A percentile compares a stretch with the other conserved stretches of the same genome.
Conservation (phyloP, 2,888 invertebrate genomes). For the Microchrysa polita region DNA sequence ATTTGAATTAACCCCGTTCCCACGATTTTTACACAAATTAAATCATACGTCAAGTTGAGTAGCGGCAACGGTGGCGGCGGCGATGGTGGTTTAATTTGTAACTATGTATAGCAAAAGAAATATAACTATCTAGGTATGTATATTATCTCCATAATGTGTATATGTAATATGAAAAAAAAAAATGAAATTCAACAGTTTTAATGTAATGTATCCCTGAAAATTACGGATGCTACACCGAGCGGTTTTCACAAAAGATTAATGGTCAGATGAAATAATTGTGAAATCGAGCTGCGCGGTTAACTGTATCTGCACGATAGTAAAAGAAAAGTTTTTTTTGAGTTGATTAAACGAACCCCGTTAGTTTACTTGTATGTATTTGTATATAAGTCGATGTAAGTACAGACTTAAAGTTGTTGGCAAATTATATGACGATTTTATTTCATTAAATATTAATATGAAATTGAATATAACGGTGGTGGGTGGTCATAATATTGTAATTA, state of each 20-base stretch:
- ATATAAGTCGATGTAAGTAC: neutral
- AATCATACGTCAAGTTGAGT: slow-evolving; percentile 47
- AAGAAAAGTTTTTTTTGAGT: neutral
- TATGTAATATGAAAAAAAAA: slow-evolving; percentile 39
- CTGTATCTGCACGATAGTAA: slow-evolving; percentile 22
- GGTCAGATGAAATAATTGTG: slow-evolving; percentile 37
- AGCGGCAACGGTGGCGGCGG: too few species aligned
- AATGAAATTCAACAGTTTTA: slow-evolving; percentile 12
- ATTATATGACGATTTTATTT: slow-evolving; percentile 26
- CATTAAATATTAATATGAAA: neutral
- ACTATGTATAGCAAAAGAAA: neutral
- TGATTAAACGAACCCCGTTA: slow-evolving; percentile 24
- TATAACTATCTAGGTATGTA: too few species aligned
- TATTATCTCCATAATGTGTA: slow-evolving; percentile 30
- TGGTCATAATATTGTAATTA: too few species aligned
- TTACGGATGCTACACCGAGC: slow-evolving; percentile 20
- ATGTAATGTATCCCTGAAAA: slow-evolving; percentile 31
- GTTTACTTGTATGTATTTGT: neutral
- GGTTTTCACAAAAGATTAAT: slow-evolving; percentile 24
- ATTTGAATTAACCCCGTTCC: slow-evolving; percentile 50
- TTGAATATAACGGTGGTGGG: too few species aligned
- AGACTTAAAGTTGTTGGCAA: neutral
- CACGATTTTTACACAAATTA: slow-evolving; percentile 52
- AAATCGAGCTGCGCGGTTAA: slow-evolving; percentile 35
- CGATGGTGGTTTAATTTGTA: slow-evolving; percentile 27